phyloP scores from a whole-genome alignment of 1,140 invertebrate genomes.

The Calycopis cecrops region DNA sequence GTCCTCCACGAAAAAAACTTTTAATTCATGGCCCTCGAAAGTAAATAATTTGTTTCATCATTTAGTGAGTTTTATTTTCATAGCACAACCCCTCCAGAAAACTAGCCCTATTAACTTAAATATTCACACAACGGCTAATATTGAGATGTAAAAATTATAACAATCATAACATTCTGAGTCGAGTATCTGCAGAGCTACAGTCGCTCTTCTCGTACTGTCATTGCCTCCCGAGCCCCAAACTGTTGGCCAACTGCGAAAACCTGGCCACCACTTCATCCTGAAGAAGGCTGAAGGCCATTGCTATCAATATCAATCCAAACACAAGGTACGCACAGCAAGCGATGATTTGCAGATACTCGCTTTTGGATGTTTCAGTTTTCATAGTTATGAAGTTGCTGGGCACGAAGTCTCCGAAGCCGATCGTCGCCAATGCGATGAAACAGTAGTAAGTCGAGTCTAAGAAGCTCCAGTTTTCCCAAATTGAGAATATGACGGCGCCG shows the following conservation, averaged over 20 bases:
- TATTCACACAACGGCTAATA: too few species aligned
- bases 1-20: too few species aligned
- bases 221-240: conserved; percentile 73
- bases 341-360: conserved; percentile 83
- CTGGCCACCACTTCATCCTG: conserved; percentile 91
- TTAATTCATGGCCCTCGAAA: too few species aligned
- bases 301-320: conserved; percentile 90
- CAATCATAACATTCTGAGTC: conserved; percentile 70
- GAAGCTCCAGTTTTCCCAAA: conserved; percentile 86
- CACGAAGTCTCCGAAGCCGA: conserved; percentile 90
- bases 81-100: too few species aligned
- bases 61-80: too few species aligned
- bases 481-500: conserved; percentile 83
- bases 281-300: conserved; percentile 94
- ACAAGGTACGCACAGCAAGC: conserved; percentile 91
- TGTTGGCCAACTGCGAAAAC: conserved; percentile 81
- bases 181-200: conserved; percentile 67
- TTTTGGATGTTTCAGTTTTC: conserved; percentile 76
- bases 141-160: conserved; percentile 1
- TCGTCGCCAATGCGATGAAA: conserved; percentile 91
- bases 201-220: conserved; percentile 74
- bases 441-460: conserved; percentile 91
- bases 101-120: too few species aligned
- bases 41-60: too few species aligned
- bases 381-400: conserved; percentile 76